Conservation (phyloP, 2,113 vertebrate genomes). For the Oncorhynchus masou region DNA sequence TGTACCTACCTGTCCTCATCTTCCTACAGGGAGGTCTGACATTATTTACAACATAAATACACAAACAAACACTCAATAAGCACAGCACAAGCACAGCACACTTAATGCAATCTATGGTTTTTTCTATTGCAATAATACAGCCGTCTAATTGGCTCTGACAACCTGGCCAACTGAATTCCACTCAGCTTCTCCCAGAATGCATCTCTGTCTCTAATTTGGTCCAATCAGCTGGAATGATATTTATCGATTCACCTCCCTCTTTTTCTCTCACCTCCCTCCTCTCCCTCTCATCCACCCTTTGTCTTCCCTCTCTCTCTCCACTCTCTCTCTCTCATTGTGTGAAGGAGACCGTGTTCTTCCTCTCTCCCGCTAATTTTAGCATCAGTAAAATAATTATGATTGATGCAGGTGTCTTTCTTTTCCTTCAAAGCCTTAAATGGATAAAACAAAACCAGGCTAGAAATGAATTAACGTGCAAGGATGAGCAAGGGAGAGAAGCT, state of each 20-base stretch:
- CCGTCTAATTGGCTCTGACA: slow-evolving; percentile 73
- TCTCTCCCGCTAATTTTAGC: slow-evolving; percentile 63
- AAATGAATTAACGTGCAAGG: slow-evolving; percentile 64
- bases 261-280: slow-evolving; percentile 16
- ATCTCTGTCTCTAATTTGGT: slow-evolving; percentile 73
- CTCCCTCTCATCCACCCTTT: slow-evolving; percentile 14
- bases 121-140: slow-evolving; percentile 63
- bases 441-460: slow-evolving; percentile 51
- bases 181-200: slow-evolving; percentile 61
- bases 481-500: slow-evolving; percentile 48
- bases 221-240: slow-evolving; percentile 75
- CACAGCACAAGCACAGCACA: slow-evolving; percentile 14
- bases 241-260: slow-evolving; percentile 71
- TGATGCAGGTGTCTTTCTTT: slow-evolving; percentile 69
- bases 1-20: not conserved
- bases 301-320: not conserved
- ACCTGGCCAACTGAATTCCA: slow-evolving; percentile 66
- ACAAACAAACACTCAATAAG: slow-evolving; percentile 5
- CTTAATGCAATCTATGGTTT: slow-evolving; percentile 66
- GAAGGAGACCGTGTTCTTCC: slow-evolving; percentile 59
- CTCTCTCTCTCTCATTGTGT: slow-evolving; percentile 19
- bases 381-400: slow-evolving; percentile 73
- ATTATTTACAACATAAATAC: slow-evolving; percentile 16
- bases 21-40: slow-evolving; percentile 20
- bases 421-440: slow-evolving; percentile 61